These are phyloP conservation scores for Xylota segnis DNA, from an alignment of 2,888 invertebrate genomes.

Conservation along the genomic window DNA sequence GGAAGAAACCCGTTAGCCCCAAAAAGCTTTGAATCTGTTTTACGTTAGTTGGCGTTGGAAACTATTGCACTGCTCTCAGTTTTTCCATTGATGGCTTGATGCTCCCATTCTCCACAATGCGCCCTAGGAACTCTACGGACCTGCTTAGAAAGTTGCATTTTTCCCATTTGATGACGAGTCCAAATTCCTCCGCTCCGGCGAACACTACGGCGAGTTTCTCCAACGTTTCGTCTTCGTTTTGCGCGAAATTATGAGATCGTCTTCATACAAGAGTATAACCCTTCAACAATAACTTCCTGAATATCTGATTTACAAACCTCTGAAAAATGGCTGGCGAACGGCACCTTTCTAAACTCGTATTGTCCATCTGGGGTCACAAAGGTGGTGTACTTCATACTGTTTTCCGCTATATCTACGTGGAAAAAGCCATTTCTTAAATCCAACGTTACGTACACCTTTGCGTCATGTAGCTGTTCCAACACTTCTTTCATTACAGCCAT, in stretches of 20 bases:
- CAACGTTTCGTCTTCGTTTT: not conserved
- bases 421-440: constrained; percentile 40
- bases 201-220: constrained; percentile 2
- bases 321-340: too few species aligned
- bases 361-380: too few species aligned
- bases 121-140: constrained; percentile 29
- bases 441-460: too few species aligned
- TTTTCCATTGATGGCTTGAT: constrained; percentile 15
- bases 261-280: not conserved
- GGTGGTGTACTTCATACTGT: constrained; percentile 79
- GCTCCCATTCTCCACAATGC: constrained; percentile 14
- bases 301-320: too few species aligned
- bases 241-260: constrained; percentile 16
- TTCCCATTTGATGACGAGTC: constrained; percentile 25
- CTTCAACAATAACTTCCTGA: too few species aligned
- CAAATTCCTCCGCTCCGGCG: not conserved
- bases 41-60: too few species aligned
- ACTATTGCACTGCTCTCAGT: too few species aligned
- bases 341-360: too few species aligned
- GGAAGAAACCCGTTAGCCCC: constrained; percentile 26
- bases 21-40: constrained; percentile 24
- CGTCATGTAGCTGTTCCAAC: too few species aligned
- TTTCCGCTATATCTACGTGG: constrained; percentile 39
- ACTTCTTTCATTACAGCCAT: too few species aligned
- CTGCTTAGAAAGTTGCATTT: constrained; percentile 12